A percentile compares a stretch with the other conserved stretches of the same genome.
These are phyloP conservation scores for Alviniconcha marisindica DNA, from an alignment of 1,140 invertebrate genomes.

Conservation along the genomic window DNA sequence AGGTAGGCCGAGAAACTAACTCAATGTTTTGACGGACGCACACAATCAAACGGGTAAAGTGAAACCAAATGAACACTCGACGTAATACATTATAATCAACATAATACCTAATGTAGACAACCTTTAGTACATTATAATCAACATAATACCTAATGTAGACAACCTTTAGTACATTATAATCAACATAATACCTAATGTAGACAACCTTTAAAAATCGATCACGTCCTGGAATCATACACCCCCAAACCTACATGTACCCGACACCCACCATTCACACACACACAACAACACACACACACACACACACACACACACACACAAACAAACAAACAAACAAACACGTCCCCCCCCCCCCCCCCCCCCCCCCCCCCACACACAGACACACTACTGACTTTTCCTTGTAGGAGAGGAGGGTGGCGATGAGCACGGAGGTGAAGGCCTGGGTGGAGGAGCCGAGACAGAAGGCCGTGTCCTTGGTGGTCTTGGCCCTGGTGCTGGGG, in stretches of 20 bases:
- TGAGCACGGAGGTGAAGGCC: slow-evolving; percentile 45
- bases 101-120: too few species aligned
- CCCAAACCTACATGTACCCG: background rate
- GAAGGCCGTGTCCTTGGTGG: slow-evolving; percentile 35
- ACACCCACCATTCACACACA: background rate
- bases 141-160: too few species aligned
- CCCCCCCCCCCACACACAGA: background rate
- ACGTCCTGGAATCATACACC: background rate
- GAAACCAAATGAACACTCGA: too few species aligned
- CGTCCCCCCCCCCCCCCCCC: background rate
- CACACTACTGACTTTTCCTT: slow-evolving; percentile 44
- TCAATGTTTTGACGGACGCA: too few species aligned
- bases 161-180: too few species aligned
- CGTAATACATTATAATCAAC: too few species aligned
- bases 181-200: too few species aligned
- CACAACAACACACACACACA: background rate
- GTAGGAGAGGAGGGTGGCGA: slow-evolving; percentile 32
- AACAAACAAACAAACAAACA: background rate
- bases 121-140: too few species aligned
- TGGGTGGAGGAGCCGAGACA: slow-evolving; percentile 47
- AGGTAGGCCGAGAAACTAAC: too few species aligned
- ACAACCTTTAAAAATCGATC: too few species aligned
- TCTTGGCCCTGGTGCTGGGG: background rate
- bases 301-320: background rate
- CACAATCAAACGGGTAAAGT: too few species aligned